Percentiles rank a stretch among this genome's conserved stretches.
phyloP scores from a whole-genome alignment of 2,888 invertebrate species.

The Diadromus collaris region DNA sequence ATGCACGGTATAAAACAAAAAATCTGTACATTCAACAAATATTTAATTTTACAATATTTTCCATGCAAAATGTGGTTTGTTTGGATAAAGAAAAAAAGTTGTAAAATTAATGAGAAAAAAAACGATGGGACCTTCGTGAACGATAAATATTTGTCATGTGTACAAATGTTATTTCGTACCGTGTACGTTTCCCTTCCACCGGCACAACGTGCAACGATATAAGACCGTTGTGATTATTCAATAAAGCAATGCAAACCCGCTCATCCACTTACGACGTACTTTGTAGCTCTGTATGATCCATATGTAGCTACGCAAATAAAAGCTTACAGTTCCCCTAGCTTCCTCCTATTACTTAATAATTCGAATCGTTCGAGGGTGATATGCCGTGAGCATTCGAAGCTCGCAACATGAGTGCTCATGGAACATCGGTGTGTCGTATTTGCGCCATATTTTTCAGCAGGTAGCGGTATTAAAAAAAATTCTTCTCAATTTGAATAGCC shows the following conservation, averaged over 20 bases:
- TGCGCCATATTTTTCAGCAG: constrained; percentile 7
- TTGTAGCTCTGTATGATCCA: constrained; percentile 44
- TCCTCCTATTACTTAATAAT: constrained; percentile 73
- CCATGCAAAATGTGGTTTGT: not conserved
- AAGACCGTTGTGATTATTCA: constrained; percentile 11
- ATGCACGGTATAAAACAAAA: not conserved
- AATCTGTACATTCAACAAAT: not conserved
- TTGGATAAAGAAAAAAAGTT: not conserved
- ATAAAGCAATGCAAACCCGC: constrained; percentile 9
- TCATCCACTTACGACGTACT: constrained; percentile 34
- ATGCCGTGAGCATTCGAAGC: constrained; percentile 58
- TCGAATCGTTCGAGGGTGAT: constrained; percentile 72
- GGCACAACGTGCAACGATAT: not conserved
- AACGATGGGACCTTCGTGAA: not conserved
- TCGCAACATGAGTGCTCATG: constrained; percentile 43
- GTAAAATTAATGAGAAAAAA: not conserved
- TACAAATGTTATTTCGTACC: not conserved
- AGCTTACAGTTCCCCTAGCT: constrained; percentile 72
- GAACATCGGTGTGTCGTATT: constrained; percentile 40
- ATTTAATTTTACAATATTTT: not conserved
- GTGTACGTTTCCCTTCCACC: not conserved
- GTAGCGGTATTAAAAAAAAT: not conserved
- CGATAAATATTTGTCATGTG: constrained; percentile 25
- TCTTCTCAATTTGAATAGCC: not conserved
- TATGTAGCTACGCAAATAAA: constrained; percentile 64